phyloP scores from a whole-genome alignment of 2,113 vertebrate species.

The Pygathrix nemaeus region DNA sequence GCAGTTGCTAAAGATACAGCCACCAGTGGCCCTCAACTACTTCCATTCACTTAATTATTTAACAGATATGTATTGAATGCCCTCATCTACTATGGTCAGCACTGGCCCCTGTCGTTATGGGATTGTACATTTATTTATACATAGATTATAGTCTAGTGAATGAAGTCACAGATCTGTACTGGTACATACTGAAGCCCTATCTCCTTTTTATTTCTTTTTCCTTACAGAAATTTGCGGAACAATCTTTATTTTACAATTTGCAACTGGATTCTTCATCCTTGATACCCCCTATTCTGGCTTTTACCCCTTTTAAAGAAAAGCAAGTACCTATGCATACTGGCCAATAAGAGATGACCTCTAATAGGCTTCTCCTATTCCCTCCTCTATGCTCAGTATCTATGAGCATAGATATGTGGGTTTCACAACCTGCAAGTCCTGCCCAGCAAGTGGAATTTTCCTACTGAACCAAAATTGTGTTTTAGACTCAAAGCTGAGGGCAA shows the following conservation, averaged over 20 bases:
- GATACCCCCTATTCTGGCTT: background rate
- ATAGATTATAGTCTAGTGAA: background rate
- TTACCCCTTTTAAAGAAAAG: background rate
- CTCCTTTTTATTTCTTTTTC: background rate
- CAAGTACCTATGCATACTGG: background rate
- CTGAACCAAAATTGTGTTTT: background rate
- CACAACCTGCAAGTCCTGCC: background rate
- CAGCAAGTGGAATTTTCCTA: background rate
- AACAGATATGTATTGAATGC: background rate
- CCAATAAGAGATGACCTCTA: background rate
- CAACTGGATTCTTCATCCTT: background rate
- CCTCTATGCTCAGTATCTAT: background rate
- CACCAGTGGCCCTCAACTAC: background rate
- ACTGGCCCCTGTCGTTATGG: background rate
- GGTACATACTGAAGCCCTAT: background rate
- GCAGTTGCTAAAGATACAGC: background rate
- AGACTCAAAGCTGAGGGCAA: background rate
- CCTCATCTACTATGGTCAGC: too few species aligned
- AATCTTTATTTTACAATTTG: background rate
- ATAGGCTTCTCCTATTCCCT: background rate
- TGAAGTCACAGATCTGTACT: background rate
- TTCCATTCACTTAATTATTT: background rate
- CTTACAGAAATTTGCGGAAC: background rate
- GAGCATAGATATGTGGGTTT: background rate
- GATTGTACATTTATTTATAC: background rate